These are phyloP conservation scores for Eulithis prunata DNA, from an alignment of 2,888 invertebrate species.

Conservation along the genomic window DNA sequence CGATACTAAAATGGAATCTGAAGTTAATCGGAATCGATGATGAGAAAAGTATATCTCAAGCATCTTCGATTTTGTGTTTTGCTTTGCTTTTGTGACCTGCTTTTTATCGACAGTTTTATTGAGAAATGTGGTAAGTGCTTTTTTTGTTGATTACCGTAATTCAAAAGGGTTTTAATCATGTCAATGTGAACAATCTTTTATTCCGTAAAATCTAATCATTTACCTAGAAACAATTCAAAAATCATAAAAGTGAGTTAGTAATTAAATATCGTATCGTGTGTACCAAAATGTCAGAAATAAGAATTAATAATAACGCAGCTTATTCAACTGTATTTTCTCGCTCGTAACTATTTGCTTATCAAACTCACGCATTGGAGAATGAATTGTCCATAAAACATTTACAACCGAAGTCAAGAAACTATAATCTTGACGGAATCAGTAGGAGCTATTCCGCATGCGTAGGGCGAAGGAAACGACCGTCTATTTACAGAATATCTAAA, in stretches of 20 bases:
- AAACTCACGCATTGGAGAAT: conserved; percentile 21
- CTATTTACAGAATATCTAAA: conserved; percentile 41
- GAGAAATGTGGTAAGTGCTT: not conserved
- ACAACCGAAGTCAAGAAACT: conserved; percentile 33
- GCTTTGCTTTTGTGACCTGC: conserved; percentile 8
- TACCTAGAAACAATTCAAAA: no score
- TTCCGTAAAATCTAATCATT: no score
- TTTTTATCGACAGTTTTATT: conserved; percentile 10
- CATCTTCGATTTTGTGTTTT: conserved; percentile 16
- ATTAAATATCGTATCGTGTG: no score
- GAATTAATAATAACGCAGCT: not conserved
- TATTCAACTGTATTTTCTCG: not conserved
- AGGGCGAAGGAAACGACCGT: conserved; percentile 32
- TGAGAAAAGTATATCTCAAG: conserved; percentile 16
- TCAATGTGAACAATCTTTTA: no score
- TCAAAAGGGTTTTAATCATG: no score
- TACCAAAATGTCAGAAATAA: not conserved
- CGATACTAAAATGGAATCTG: conserved; percentile 32
- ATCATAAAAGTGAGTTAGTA: no score
- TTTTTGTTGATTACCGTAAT: not conserved
- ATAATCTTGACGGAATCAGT: conserved; percentile 33
- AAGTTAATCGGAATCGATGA: conserved; percentile 22
- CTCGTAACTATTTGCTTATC: conserved; percentile 9
- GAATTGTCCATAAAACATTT: conserved; percentile 34
- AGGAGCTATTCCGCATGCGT: conserved; percentile 31